phyloP scores from a whole-genome alignment of 2,797 vertebrate genomes.

The Alectoris magna region DNA sequence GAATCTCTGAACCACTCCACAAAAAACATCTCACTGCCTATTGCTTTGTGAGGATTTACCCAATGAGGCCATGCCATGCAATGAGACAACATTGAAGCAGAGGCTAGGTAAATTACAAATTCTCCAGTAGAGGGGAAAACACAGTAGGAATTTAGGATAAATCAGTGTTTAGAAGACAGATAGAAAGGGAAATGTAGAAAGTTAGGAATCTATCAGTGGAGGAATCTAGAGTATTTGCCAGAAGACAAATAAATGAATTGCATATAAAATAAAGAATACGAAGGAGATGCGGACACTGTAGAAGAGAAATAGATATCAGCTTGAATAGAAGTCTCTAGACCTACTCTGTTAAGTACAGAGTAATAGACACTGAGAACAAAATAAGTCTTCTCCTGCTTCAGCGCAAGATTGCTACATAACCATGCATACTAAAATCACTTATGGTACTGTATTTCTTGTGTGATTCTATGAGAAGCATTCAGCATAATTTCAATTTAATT shows the following conservation, averaged over 20 bases:
- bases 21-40: not conserved
- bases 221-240: not conserved
- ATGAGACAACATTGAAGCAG: not conserved
- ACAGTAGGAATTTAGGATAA: not conserved
- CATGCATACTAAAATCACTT: not conserved
- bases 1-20: not conserved
- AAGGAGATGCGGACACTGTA: not conserved
- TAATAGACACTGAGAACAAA: not conserved
- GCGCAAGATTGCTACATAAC: not conserved
- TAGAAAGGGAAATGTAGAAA: not conserved
- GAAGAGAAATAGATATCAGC: not conserved
- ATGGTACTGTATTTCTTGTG: not conserved
- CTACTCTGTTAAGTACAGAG: not conserved
- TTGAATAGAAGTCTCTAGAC: not conserved
- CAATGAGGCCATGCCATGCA: not conserved
- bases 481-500: conserved; percentile 17
- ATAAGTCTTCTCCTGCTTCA: not conserved
- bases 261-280: not conserved
- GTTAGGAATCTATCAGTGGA: not conserved
- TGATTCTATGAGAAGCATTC: conserved; percentile 1
- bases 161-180: not conserved
- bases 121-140: not conserved
- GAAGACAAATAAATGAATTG: not conserved
- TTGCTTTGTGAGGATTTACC: not conserved
- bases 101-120: not conserved